A percentile compares a stretch with the other conserved stretches of the same genome.
These are phyloP conservation scores for Psammodynastes pulverulentus DNA, from an alignment of 2,113 vertebrate species.

Conservation along the genomic window DNA sequence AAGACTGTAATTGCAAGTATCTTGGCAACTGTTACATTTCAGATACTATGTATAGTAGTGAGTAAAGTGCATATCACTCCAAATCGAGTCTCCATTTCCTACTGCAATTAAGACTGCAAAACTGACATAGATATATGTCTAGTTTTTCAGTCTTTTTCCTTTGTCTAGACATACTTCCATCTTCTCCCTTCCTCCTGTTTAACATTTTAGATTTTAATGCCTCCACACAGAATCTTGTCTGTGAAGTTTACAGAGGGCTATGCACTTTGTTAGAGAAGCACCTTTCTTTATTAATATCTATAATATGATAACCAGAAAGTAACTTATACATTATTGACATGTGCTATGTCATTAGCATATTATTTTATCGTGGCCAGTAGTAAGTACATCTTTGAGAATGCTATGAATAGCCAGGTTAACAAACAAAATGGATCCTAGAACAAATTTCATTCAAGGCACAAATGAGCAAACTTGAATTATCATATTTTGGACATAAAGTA, in stretches of 20 bases:
- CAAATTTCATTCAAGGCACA: background rate
- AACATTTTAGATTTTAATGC: background rate
- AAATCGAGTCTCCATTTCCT: background rate
- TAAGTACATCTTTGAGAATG: background rate
- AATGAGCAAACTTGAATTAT: background rate
- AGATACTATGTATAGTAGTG: background rate
- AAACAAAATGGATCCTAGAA: background rate
- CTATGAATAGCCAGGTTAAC: background rate
- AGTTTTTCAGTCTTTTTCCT: background rate
- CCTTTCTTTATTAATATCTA: background rate
- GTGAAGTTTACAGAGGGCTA: background rate
- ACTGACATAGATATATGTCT: background rate
- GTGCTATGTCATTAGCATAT: background rate
- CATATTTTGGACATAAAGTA: background rate
- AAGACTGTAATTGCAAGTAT: background rate
- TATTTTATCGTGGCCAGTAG: background rate
- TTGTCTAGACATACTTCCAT: background rate
- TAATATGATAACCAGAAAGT: background rate
- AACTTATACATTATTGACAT: background rate
- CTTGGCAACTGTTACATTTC: background rate
- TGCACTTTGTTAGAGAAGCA: background rate
- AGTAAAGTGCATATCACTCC: background rate
- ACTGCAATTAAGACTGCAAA: background rate
- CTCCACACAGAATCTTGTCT: background rate
- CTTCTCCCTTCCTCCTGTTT: background rate